Percentiles rank a stretch among this genome's conserved stretches.
These are phyloP conservation scores for Pollimyrus isidori DNA, from an alignment of 2,113 vertebrate genomes.

Conservation along the genomic window DNA sequence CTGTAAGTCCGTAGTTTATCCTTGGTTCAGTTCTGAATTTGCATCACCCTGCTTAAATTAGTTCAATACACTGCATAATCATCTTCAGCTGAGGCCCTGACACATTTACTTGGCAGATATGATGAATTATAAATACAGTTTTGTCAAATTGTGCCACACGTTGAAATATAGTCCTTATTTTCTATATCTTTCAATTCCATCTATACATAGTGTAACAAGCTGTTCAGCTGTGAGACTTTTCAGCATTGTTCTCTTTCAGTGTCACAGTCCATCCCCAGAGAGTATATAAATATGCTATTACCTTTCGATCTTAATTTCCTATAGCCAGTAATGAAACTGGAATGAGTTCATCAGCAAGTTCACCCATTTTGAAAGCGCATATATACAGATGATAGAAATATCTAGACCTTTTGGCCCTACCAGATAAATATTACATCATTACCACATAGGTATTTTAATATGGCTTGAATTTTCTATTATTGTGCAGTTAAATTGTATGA, in stretches of 20 bases:
- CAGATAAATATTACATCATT: not conserved
- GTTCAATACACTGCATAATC: slow-evolving; percentile 3
- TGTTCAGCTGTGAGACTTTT: slow-evolving; percentile 4
- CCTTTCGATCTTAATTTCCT: not conserved
- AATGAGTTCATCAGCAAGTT: not conserved
- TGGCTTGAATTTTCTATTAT: not conserved
- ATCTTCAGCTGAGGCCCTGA: slow-evolving; percentile 9
- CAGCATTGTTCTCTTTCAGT: not conserved
- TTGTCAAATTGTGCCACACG: slow-evolving; percentile 7
- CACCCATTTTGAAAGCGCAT: not conserved
- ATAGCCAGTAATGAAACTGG: not conserved
- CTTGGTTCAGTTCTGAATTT: not conserved
- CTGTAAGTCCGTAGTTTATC: not conserved
- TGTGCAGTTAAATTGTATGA: not conserved
- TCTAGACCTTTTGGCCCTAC: not conserved
- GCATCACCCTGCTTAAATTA: slow-evolving; percentile 4
- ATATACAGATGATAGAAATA: not conserved
- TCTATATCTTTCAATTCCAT: slow-evolving; percentile 11
- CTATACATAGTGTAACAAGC: slow-evolving; percentile 2
- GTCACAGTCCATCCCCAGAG: slow-evolving; percentile 11
- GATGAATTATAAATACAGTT: slow-evolving; percentile 17
- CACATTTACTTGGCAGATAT: slow-evolving; percentile 10
- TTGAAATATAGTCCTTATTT: slow-evolving; percentile 1
- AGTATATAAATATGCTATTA: slow-evolving; percentile 12
- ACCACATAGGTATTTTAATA: not conserved